Evolutionary conservation across 2,113 vertebrate genomes (phyloP).

Genomic region (Lepus americanus): DNA sequence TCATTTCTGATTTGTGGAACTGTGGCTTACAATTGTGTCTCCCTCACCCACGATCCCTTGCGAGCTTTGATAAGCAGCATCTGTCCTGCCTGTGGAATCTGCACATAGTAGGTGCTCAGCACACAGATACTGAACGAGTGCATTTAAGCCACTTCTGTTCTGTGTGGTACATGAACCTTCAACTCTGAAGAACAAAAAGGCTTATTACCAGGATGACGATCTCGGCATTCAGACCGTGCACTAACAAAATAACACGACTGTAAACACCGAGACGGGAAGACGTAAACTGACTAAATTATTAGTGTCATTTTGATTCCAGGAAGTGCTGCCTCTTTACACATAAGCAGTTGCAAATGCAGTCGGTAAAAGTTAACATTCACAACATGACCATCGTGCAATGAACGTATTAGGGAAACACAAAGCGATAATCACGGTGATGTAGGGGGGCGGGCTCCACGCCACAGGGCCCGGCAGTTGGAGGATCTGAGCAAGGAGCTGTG

Average conservation of each 20-base stretch:
- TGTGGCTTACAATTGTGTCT: too few species aligned
- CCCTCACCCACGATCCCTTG: background rate
- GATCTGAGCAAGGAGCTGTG: fast-evolving
- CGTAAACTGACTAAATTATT: constrained; percentile 80
- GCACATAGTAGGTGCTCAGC: background rate
- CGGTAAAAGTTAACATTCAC: constrained; percentile 79
- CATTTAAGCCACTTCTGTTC: background rate
- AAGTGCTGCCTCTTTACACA: constrained; percentile 76
- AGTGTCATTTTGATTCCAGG: constrained; percentile 78
- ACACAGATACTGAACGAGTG: background rate
- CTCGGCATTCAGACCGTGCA: constrained; percentile 65
- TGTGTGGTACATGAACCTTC: background rate
- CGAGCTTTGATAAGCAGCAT: background rate
- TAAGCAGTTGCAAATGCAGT: constrained; percentile 74
- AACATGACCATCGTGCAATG: constrained; percentile 79
- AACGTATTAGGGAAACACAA: constrained; percentile 74
- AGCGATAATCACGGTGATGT: constrained; percentile 48
- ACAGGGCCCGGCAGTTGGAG: background rate
- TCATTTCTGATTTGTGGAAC: background rate
- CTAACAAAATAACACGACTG: constrained; percentile 48
- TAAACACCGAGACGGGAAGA: constrained; percentile 63
- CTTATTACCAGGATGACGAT: background rate
- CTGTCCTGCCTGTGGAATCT: background rate
- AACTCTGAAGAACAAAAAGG: constrained; percentile 7
- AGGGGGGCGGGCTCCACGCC: background rate